phyloP scores from a whole-genome alignment of 2,888 invertebrate species.

The Cantharis lateralis region DNA sequence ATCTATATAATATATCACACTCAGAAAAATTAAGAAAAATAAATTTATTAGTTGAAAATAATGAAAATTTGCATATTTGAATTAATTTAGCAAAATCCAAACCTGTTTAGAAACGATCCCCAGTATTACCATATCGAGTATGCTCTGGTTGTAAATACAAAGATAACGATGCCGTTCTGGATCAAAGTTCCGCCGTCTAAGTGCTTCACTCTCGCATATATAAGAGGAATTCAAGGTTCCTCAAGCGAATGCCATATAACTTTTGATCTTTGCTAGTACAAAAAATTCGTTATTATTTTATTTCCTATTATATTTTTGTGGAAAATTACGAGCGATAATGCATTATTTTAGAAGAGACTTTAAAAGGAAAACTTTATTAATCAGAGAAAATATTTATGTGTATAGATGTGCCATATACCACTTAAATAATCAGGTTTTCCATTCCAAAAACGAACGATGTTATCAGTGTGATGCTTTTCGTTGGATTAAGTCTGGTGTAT shows the following conservation, averaged over 20 bases:
- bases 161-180: slow-evolving; percentile 40
- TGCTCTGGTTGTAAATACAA: slow-evolving; percentile 37
- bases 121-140: slow-evolving; percentile 39
- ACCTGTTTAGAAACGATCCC: slow-evolving; percentile 25
- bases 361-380: not conserved
- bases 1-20: not conserved
- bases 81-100: slow-evolving; percentile 27
- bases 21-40: not conserved
- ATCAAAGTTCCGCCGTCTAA: slow-evolving; percentile 41
- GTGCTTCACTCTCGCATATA: slow-evolving; percentile 37
- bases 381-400: not conserved
- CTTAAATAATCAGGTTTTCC: slow-evolving; percentile 18
- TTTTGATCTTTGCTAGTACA: slow-evolving; percentile 30
- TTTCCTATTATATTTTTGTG: not conserved
- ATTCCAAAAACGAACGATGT: slow-evolving; percentile 25
- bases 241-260: slow-evolving; percentile 36
- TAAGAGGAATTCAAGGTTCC: slow-evolving; percentile 40
- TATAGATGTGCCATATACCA: not conserved
- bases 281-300: not conserved
- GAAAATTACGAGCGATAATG: not conserved
- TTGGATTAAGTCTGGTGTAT: slow-evolving; percentile 30
- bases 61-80: slow-evolving; percentile 23
- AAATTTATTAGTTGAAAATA: slow-evolving; percentile 12
- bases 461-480: slow-evolving; percentile 29
- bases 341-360: not conserved